Conservation (phyloP, 2,113 vertebrate species). For the Grammomys dolichurus region DNA sequence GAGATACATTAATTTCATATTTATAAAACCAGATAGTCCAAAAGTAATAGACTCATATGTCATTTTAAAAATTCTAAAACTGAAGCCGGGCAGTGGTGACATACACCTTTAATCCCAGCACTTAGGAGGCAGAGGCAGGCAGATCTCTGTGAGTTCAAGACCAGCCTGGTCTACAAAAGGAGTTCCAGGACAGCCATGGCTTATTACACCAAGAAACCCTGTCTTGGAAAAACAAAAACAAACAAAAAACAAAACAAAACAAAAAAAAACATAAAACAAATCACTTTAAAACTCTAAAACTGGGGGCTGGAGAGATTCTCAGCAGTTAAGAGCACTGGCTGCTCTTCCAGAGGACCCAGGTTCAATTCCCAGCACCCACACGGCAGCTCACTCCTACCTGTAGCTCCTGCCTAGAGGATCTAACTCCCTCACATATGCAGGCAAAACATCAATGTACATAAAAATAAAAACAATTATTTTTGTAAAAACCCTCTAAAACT, state of each 20-base stretch:
- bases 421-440: background rate
- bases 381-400: background rate
- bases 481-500: background rate
- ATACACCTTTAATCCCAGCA: too few species aligned
- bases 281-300: constrained; percentile 24
- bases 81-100: too few species aligned
- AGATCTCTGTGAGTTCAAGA: too few species aligned
- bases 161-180: too few species aligned
- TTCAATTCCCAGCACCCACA: background rate
- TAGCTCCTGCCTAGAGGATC: background rate
- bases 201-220: too few species aligned
- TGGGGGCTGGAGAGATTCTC: background rate
- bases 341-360: background rate
- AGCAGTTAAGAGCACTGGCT: background rate
- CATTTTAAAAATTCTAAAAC: constrained; percentile 21
- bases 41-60: background rate
- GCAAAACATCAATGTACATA: background rate
- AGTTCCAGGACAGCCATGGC: too few species aligned
- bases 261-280: too few species aligned
- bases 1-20: background rate
- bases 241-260: too few species aligned
- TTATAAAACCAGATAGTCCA: background rate
- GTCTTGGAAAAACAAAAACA: too few species aligned
- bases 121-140: too few species aligned
- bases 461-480: background rate